A percentile compares a stretch with the other conserved stretches of the same genome.
phyloP scores from a whole-genome alignment of 2,888 invertebrate species.

The Brachypterus glaber region DNA sequence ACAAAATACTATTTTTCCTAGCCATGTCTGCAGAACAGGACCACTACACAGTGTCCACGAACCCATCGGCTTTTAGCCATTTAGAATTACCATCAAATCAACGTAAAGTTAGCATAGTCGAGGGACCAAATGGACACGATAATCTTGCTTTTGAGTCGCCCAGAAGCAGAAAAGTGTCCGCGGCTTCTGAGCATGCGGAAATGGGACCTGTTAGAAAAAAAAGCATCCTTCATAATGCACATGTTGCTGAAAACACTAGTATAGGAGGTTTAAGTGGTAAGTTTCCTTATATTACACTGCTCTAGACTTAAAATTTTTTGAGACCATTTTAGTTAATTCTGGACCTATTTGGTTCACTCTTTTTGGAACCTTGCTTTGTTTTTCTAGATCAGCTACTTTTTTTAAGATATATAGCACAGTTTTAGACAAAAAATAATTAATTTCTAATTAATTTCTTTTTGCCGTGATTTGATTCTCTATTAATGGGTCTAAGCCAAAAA shows the following conservation, averaged over 20 bases:
- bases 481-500: too few species aligned
- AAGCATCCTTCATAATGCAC: conserved; percentile 55
- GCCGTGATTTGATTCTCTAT: too few species aligned
- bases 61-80: conserved; percentile 14
- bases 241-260: conserved; percentile 16
- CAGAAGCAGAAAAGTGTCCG: conserved; percentile 35
- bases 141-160: conserved; percentile 55
- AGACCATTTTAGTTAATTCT: too few species aligned
- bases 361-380: too few species aligned
- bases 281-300: too few species aligned
- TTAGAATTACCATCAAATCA: conserved; percentile 15
- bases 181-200: conserved; percentile 44
- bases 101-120: conserved; percentile 20
- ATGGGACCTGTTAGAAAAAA: conserved; percentile 62
- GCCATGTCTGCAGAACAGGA: conserved; percentile 7
- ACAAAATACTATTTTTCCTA: too few species aligned
- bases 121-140: conserved; percentile 47
- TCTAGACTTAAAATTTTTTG: too few species aligned
- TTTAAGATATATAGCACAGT: too few species aligned
- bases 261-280: conserved; percentile 18
- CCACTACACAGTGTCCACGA: conserved; percentile 17
- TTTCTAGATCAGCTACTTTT: too few species aligned
- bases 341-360: too few species aligned
- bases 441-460: too few species aligned
- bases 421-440: too few species aligned